These are phyloP conservation scores for Pseudomyrmex sp. DNA, from an alignment of 1,140 invertebrate species.

Conservation along the genomic window DNA sequence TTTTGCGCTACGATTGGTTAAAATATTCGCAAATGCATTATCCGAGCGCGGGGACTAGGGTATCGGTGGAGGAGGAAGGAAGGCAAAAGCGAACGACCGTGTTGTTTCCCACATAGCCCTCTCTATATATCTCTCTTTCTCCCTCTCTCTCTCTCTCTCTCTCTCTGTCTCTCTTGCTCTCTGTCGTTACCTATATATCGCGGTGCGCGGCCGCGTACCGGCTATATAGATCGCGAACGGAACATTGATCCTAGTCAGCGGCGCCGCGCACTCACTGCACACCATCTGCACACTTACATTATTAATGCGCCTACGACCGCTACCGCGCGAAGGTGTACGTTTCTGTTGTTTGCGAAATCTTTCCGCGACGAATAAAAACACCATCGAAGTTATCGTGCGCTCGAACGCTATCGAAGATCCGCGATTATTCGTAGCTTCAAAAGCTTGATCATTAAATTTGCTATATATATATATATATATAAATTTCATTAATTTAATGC, in stretches of 20 bases:
- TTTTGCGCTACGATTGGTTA: slow-evolving; percentile 63
- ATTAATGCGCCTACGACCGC: slow-evolving; percentile 79
- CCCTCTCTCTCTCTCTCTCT: slow-evolving; percentile 2
- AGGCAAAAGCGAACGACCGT: slow-evolving; percentile 58
- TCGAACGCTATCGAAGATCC: neutral
- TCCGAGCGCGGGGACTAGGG: slow-evolving; percentile 38
- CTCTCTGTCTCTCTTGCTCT: slow-evolving; percentile 10
- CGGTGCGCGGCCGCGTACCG: slow-evolving; percentile 50
- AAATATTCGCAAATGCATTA: slow-evolving; percentile 71
- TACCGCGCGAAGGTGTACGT: slow-evolving; percentile 55
- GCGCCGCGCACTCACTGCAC: slow-evolving; percentile 75
- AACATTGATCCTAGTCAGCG: slow-evolving; percentile 80
- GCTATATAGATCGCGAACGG: slow-evolving; percentile 71
- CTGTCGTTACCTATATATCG: slow-evolving; percentile 68
- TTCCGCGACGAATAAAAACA: slow-evolving; percentile 43
- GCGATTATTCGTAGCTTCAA: neutral
- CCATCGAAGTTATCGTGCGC: neutral
- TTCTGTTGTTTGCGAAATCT: slow-evolving; percentile 71
- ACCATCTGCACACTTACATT: slow-evolving; percentile 81
- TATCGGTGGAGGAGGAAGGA: neutral
- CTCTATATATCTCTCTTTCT: slow-evolving; percentile 1
- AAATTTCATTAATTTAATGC: neutral
- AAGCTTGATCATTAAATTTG: neutral
- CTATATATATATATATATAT: neutral
- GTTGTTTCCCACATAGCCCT: slow-evolving; percentile 61